Conservation (phyloP, 2,113 vertebrate species). For the Limanda limanda region DNA sequence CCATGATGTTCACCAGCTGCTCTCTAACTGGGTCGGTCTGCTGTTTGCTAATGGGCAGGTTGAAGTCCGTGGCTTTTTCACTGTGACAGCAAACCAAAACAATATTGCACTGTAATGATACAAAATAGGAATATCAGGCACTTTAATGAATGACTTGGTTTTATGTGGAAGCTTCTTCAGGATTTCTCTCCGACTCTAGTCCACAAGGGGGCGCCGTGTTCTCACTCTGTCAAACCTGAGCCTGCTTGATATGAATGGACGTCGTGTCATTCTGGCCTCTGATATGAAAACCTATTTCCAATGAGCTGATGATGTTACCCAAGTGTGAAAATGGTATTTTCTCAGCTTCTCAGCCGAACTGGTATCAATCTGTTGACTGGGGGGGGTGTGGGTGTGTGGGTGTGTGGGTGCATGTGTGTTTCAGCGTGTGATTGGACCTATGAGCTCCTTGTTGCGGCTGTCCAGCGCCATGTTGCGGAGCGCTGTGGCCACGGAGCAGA, state of each 20-base stretch:
- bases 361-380: neutral
- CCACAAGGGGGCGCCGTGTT: conserved; percentile 34
- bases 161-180: too few species aligned
- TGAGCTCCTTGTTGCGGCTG: conserved; percentile 96
- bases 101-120: too few species aligned
- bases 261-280: neutral
- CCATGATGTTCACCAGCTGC: too few species aligned
- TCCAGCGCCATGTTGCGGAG: conserved; percentile 97
- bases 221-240: neutral
- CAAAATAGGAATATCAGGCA: too few species aligned
- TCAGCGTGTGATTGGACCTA: conserved; percentile 81
- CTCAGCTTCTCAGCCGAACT: neutral
- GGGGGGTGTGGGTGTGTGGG: neutral
- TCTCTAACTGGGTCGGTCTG: too few species aligned
- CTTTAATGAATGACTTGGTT: too few species aligned
- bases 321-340: conserved; percentile 18
- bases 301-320: conserved; percentile 6
- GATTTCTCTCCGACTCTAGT: too few species aligned
- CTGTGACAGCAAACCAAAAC: too few species aligned
- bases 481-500: conserved; percentile 96
- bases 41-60: too few species aligned
- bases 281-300: neutral
- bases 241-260: neutral
- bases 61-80: too few species aligned
- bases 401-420: neutral